These are phyloP conservation scores for Seriola dumerili DNA, from an alignment of 2,113 vertebrate species.

Conservation along the genomic window DNA sequence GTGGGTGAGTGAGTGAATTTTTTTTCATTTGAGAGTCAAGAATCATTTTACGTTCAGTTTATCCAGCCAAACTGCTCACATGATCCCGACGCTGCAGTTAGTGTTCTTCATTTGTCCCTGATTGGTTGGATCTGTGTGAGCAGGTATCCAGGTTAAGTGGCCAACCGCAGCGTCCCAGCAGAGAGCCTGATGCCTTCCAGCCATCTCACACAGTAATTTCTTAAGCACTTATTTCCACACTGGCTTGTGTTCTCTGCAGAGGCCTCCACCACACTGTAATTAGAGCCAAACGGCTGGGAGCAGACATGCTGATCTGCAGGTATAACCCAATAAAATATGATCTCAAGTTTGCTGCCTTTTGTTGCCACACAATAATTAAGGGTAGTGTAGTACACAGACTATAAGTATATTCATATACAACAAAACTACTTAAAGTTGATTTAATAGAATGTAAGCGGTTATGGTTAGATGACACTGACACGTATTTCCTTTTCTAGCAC, in stretches of 20 bases:
- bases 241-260: conserved; percentile 61
- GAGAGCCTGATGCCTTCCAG: conserved; percentile 52
- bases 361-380: conserved; percentile 44
- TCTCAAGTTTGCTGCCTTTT: conserved; percentile 23
- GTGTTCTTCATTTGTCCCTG: conserved; percentile 29
- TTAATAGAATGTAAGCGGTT: neutral
- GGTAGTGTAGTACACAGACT: neutral
- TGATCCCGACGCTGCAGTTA: neutral
- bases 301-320: conserved; percentile 55
- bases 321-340: conserved; percentile 48
- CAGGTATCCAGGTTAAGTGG: conserved; percentile 73
- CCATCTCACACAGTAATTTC: conserved; percentile 65
- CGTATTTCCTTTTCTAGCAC: neutral
- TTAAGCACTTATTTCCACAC: conserved; percentile 75
- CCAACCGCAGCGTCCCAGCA: conserved; percentile 45
- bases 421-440: neutral
- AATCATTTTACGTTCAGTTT: neutral
- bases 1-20: neutral
- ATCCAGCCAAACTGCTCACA: neutral
- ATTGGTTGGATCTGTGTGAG: conserved; percentile 42
- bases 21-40: neutral
- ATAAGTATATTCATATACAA: no score
- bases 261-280: conserved; percentile 70
- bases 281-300: conserved; percentile 69
- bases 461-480: neutral